Conservation (phyloP, 1,140 invertebrate genomes). For the Octopus sinensis region DNA sequence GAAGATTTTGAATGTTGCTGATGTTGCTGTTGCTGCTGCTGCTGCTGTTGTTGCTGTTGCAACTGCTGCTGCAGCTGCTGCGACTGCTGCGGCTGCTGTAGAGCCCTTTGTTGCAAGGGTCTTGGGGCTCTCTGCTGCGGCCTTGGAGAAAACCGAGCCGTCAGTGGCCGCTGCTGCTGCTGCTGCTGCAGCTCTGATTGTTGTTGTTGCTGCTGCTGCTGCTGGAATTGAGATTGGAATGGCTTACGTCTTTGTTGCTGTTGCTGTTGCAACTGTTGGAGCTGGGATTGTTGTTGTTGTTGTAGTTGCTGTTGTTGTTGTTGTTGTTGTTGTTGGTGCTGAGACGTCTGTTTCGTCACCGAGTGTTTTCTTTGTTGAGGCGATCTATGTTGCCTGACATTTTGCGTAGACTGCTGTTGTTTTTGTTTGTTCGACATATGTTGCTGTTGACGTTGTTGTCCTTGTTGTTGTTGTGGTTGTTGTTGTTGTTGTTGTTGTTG, state of each 20-base stretch:
- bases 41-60: background rate
- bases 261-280: background rate
- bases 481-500: background rate
- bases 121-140: background rate
- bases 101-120: background rate
- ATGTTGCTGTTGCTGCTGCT: background rate
- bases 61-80: background rate
- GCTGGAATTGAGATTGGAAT: background rate
- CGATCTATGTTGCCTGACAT: too few species aligned
- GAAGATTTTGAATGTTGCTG: background rate
- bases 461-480: background rate
- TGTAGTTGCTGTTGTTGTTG: background rate
- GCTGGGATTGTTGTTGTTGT: background rate
- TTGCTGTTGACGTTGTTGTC: background rate
- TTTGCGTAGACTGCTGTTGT: background rate
- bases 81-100: background rate
- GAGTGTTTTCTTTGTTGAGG: too few species aligned
- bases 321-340: background rate
- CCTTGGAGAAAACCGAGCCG: background rate
- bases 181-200: background rate
- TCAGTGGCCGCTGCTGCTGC: conserved; percentile 4
- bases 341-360: background rate
- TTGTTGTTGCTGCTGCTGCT: background rate
- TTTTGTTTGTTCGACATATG: background rate
- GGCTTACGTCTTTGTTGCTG: background rate